phyloP scores from a whole-genome alignment of 2,888 invertebrate species.

The Lymantria dispar region DNA sequence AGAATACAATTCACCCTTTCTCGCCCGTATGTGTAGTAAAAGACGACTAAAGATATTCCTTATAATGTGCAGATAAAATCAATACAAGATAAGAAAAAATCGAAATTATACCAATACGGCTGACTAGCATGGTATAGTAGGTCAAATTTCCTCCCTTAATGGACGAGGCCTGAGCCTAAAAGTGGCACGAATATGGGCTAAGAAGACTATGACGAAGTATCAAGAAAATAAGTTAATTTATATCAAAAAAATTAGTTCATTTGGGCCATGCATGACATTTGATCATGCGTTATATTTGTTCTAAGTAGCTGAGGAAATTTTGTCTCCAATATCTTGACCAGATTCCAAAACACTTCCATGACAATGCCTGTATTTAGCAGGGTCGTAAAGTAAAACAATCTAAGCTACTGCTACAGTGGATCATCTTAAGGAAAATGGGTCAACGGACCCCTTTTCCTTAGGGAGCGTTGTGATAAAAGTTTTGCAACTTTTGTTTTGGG shows the following conservation, averaged over 20 bases:
- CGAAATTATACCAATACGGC: too few species aligned
- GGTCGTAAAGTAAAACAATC: slow-evolving; percentile 25
- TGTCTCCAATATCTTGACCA: not conserved
- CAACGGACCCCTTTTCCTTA: slow-evolving; percentile 63
- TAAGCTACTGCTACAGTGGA: slow-evolving; percentile 40
- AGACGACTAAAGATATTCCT: too few species aligned
- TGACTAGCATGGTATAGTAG: too few species aligned
- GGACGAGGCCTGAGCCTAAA: too few species aligned
- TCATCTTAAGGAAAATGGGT: slow-evolving; percentile 76
- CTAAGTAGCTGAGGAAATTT: not conserved
- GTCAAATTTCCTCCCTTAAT: too few species aligned
- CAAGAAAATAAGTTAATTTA: not conserved
- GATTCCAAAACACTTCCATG: not conserved
- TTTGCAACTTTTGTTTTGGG: slow-evolving; percentile 76
- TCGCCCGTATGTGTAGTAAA: too few species aligned
- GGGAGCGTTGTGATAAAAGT: slow-evolving; percentile 72
- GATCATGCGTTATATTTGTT: not conserved
- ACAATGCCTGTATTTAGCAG: not conserved
- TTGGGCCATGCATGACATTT: not conserved
- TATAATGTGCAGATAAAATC: too few species aligned
- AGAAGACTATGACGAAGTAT: too few species aligned
- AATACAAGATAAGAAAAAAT: too few species aligned
- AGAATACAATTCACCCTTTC: too few species aligned
- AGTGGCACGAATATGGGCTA: too few species aligned
- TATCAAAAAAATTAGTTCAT: too few species aligned